Base-by-base conservation (phyloP, 2,113 vertebrate species). In the Chascanopsetta lugubris region DNA sequence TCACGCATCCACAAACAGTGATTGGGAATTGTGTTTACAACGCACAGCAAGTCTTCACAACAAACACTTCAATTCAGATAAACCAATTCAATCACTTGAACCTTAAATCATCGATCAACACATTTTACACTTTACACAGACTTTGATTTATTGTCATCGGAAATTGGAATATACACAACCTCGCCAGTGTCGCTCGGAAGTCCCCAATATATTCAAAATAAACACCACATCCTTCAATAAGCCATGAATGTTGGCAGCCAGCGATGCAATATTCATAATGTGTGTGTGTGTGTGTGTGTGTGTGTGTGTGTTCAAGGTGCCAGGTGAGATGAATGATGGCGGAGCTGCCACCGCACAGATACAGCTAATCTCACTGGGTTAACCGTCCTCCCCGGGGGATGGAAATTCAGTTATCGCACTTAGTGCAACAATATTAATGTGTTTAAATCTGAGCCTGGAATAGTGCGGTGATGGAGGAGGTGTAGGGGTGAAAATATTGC, bases 241-340 rank as follows among this genome's bases (percentile, higher is more conserved):
- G 45, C 11, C 15, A 15, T 58, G 29, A 63, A 27, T 38, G 13
- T 62, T 61, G 45, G 62, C 51, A 77, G 34, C 26, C 18, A 25
- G 42, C 20, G 32, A 38, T 58, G 18, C 10, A 57, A 18, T 63
- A 64, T 58, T 48, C 21, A 54, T 32, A 45, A 6, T 43, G n/a
- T 55, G 7, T 57, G 12, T 48, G 21, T 50, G n/a, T 55, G 46
- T 29, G n/a, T 43, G n/a, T 55, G 7, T 57, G 12, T 43, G n/a
- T 55, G 7, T 57, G 12, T 48, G 21, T 50, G n/a, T 55, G 46
- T 29, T 43, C 27, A 22, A 69, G 13, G 36, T 57, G 40, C 26
- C 7, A 22, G 51, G 36, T 29, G 8, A 29, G 51, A 27, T 20
- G 40, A 55, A 32, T 55, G 46, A 24, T 26, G 15, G 17, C 18